A percentile compares a stretch with the other conserved stretches of the same genome.
Conservation (phyloP, 2,113 vertebrate genomes). For the Labeo catla region DNA sequence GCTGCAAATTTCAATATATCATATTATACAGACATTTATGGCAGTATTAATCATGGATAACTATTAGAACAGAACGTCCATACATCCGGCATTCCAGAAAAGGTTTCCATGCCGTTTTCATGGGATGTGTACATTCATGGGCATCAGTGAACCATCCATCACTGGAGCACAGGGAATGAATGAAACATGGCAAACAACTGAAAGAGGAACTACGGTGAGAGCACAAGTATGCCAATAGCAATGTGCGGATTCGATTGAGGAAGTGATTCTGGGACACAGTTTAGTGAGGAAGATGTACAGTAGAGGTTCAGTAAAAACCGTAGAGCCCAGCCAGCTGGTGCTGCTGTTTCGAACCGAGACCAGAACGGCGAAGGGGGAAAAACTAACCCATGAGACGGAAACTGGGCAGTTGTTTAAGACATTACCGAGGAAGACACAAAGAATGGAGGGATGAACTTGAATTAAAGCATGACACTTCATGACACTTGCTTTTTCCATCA, state of each 20-base stretch:
- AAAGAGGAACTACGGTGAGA: conserved; percentile 23
- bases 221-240: conserved; percentile 9
- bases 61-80: conserved; percentile 38
- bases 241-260: conserved; percentile 27
- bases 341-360: conserved; percentile 49
- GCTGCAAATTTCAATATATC: conserved; percentile 17
- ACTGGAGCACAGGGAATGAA: neutral
- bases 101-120: neutral
- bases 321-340: conserved; percentile 11
- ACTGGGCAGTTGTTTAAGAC: conserved; percentile 65
- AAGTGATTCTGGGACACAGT: conserved; percentile 23
- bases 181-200: neutral
- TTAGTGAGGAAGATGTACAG: conserved; percentile 28
- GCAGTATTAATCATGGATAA: conserved; percentile 32
- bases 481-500: conserved; percentile 66
- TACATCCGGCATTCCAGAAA: conserved; percentile 20
- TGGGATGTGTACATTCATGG: conserved; percentile 10
- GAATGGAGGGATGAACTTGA: conserved; percentile 57
- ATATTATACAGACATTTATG: conserved; percentile 39
- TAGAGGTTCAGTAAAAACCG: conserved; percentile 31
- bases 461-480: conserved; percentile 63
- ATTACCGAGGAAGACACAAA: conserved; percentile 50
- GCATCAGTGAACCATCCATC: conserved; percentile 12
- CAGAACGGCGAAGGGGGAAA: conserved; percentile 2
- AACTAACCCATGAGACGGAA: conserved; percentile 44